Base-by-base conservation (phyloP, 2,797 vertebrate species). In the Limosa lapponica region DNA sequence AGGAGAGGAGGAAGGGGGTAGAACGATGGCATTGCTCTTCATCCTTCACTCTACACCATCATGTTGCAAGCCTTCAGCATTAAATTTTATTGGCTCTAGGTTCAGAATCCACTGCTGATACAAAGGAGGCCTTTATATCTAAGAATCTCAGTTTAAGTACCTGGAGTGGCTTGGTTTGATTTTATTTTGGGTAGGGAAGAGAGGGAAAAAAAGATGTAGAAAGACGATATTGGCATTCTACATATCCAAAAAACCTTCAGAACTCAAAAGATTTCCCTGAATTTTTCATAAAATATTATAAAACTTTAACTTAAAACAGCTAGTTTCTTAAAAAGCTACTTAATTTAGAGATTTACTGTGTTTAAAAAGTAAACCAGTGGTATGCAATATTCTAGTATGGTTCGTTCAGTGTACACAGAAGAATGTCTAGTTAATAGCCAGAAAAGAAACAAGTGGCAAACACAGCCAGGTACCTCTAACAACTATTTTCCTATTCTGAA, bases 401-500 rank as follows among this genome's bases (percentile, higher is more conserved):
- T 69, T 66, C 28, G 77, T 18, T 15, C 12, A 2, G 14, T 7
- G 1, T 44, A 58, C 48, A 64, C 13, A 79, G 48, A 95, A 46
- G 24, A 54, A 43, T 37, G 22, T 32, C 37, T 44, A 13, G 49
- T 89, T 67, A 72, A 70, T 36, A 87, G 7, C 4, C 37, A 82
- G 66, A 48, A 59, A 41, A 86, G 24, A 71, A 92, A n/a, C 9
- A 51, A 70, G 5, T 30, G 11, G 11, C 22, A 91, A 91, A 77
- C 32, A 77, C 16, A 90, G 22, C 4, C 44, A 87, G 22, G 23
- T 82, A 78, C 22, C 12, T 62, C 28, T 59, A 90, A 61, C 4
- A 55, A 49, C 59, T 64, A 58, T 44, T 77, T 90, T 69, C 13
- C 10, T 61, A 72, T 82, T 69, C 48, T 57, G 59, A 87, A 96